Evolutionary conservation across 2,113 vertebrate species (phyloP), one percentile per base, ranked within the genome.

Genomic region (Fregetta grallaria): DNA sequence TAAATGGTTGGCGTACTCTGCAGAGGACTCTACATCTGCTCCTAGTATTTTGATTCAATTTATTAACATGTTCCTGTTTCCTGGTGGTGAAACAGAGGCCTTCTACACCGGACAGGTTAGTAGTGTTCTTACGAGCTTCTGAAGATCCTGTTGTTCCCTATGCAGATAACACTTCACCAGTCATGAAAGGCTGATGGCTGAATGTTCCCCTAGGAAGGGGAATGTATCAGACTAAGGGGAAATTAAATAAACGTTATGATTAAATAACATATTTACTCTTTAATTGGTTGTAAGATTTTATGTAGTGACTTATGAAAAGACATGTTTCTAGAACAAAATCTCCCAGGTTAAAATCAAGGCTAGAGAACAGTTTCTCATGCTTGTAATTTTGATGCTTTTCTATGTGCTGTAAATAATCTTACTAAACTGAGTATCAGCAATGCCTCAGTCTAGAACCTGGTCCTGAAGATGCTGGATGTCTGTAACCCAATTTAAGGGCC

Each of bases 21-120:
- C 97, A 2, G 30, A 88, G 29, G 95, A 98, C 82, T 99, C 99
- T 9, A 95, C 34, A 14, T 6, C 66, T 1, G 99, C 99, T 32
- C 99, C 99, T 3, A 99, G 99, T 95, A 99, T 99, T 92, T 98
- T 99, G 87, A 99, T 99, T 50, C 98, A 99, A 15, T 99, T 99
- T 88, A 99, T 99, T 88, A 99, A 99, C 98, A 99, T 99, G 99
- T 99, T 99, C 94, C 96, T 99, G 32, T 99, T 99, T 97, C 98
- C 98, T 67, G 97, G 96, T n/a, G 96, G 53, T 10, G 65, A 92
- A 40, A 73, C 94, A 6, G 89, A 93, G 2, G 96, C 92, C 7
- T 98, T 99, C 49, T 99, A 98, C 81, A 85, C 94, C 3, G 99
- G 99, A 71, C 99, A 99, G 99, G 99, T 99, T 45, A 94, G 98